Evolutionary conservation across 1,140 invertebrate genomes (phyloP).

Genomic region (Rhysida immarginata): DNA sequence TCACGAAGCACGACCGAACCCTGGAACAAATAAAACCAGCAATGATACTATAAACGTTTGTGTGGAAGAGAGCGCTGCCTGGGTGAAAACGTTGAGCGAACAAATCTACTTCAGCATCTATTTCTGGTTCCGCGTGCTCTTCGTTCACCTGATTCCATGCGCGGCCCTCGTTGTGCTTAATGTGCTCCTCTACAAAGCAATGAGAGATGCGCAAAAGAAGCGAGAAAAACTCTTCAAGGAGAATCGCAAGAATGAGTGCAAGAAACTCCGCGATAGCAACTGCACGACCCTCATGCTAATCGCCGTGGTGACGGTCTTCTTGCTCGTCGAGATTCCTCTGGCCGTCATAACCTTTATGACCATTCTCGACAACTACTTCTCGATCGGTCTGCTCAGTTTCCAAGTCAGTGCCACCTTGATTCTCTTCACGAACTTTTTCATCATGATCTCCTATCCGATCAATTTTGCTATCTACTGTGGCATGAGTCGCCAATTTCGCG

Average conservation of each 20-base stretch:
- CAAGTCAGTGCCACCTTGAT: conserved; percentile 64
- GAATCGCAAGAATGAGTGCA: conserved; percentile 67
- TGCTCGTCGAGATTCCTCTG: conserved; percentile 78
- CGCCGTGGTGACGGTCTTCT: conserved; percentile 81
- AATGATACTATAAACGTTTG: conserved; percentile 38
- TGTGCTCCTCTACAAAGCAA: conserved; percentile 64
- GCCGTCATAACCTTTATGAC: conserved; percentile 72
- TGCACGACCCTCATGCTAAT: conserved; percentile 89
- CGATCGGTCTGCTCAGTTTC: conserved; percentile 49
- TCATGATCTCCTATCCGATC: conserved; percentile 77
- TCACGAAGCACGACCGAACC: too few relatives aligned
- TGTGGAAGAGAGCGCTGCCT: conserved; percentile 38
- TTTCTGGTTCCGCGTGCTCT: conserved; percentile 71
- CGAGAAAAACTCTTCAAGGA: conserved; percentile 65
- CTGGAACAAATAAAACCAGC: too few relatives aligned
- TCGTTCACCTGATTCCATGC: conserved; percentile 79
- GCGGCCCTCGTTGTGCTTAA: conserved; percentile 76
- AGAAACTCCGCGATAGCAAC: conserved; percentile 66
- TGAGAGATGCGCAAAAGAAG: conserved; percentile 63
- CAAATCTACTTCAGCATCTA: conserved; percentile 64
- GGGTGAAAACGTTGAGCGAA: conserved; percentile 46
- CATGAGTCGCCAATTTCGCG: conserved; percentile 82
- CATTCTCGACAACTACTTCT: conserved; percentile 52
- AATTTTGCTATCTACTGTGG: conserved; percentile 93
- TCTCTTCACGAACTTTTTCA: conserved; percentile 76